These are phyloP conservation scores for Noctua janthe DNA, from an alignment of 2,888 invertebrate species.

Conservation along the genomic window DNA sequence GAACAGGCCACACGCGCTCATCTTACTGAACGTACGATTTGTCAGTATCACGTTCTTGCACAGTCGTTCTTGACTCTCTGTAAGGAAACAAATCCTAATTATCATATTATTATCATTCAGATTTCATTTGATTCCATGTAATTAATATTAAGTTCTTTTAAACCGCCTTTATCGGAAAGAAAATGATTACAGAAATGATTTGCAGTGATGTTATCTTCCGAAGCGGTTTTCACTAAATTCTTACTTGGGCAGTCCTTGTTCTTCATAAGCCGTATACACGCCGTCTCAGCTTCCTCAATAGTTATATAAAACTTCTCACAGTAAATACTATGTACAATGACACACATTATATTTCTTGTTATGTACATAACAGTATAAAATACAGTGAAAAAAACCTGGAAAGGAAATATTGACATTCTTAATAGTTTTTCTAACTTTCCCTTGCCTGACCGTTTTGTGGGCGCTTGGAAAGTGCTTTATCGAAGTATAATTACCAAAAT, in stretches of 20 bases:
- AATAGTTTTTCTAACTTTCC: not conserved
- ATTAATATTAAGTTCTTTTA: not conserved
- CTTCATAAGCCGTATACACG: slow-evolving; percentile 10
- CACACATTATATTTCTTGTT: not conserved
- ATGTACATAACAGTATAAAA: not conserved
- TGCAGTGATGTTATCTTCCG: not conserved
- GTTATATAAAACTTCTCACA: slow-evolving; percentile 14
- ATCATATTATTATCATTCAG: not conserved
- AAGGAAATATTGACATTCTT: not conserved
- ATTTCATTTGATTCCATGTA: not conserved
- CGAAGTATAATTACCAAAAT: not conserved
- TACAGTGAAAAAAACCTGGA: not conserved
- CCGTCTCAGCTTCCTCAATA: slow-evolving; percentile 7
- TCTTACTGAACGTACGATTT: slow-evolving; percentile 8
- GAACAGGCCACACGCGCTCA: slow-evolving; percentile 10
- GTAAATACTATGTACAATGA: not conserved
- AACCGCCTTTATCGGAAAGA: not conserved
- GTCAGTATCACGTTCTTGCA: slow-evolving; percentile 3
- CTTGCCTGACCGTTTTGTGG: not conserved
- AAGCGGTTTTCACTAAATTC: not conserved
- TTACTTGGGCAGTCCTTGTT: slow-evolving; percentile 2
- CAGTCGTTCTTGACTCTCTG: slow-evolving; percentile 10
- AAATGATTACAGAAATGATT: not conserved
- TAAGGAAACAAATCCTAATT: not conserved
- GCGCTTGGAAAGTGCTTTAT: not conserved